Evolutionary conservation across 2,113 vertebrate species (phyloP), one percentile per base, ranked within the genome.

Genomic region (Buteo buteo): DNA sequence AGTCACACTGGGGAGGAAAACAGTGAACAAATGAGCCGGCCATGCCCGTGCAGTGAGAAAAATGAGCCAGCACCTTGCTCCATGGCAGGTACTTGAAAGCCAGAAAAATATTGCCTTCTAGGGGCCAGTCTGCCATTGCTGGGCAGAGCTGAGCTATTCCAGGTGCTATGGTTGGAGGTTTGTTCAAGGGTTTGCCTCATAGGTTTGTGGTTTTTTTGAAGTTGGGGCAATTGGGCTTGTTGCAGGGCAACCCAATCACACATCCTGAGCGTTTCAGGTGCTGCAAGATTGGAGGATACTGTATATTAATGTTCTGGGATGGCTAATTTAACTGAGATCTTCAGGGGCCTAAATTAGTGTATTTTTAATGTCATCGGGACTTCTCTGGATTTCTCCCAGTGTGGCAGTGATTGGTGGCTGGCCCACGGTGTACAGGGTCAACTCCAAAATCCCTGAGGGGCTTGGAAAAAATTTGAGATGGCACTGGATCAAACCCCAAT

Each of bases 181-280:
- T 87, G 31, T 45, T 91, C 40, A 69, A 52, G 62, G 84, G 40
- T 80, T 91, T 93, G 84, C 78, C 87, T 85, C 54, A 61, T 0
- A 2, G 73, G 58, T 66, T 88, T 70, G 94, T 73, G 87, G 90
- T 45, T 82, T 82, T 65, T 89, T 91, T 91, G 74, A 95, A 96
- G 78, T 5, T 6, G 16, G 22, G 31, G 66, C 54, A 90, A 86
- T 11, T 26, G 40, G n/a, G 62, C 70, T 85, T 49, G n/a, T 59
- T 90, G 85, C 57, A 86, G 78, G 45, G 66, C 59, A 87, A 69
- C 20, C 42, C 34, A 82, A 11, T 44, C 40, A 38, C 57, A 80
- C 28, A 80, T 50, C 66, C 73, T 6, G 6, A 77, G 40, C 0
- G 0, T 79, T 82, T 90, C 66, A 80, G 66, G 58, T 62, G 87